Evolutionary conservation across 2,113 vertebrate genomes (phyloP).

Genomic region (Copsychus sechellarum): DNA sequence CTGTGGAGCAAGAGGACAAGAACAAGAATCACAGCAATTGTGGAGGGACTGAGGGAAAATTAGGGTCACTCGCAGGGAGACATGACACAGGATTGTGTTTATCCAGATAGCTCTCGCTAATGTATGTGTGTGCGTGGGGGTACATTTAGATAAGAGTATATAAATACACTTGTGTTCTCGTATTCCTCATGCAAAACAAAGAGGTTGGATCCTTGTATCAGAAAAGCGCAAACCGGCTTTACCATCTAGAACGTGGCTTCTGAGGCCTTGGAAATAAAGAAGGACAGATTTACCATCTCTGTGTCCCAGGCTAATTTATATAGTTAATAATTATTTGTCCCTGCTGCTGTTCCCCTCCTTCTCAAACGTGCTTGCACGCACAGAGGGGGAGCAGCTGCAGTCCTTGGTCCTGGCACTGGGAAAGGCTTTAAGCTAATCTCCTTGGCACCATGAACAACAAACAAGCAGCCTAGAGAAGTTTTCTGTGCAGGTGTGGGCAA

Average conservation of each 20-base stretch:
- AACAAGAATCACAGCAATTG: constrained; percentile 44
- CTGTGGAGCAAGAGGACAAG: constrained; percentile 21
- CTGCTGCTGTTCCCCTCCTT: background rate
- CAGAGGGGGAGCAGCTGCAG: background rate
- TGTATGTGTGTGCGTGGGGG: background rate
- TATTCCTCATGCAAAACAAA: constrained; percentile 25
- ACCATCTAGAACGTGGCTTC: background rate
- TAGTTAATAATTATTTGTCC: constrained; percentile 24
- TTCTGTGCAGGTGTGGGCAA: background rate
- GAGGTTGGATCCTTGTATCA: background rate
- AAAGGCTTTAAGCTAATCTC: background rate
- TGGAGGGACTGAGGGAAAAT: constrained; percentile 22
- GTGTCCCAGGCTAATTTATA: background rate
- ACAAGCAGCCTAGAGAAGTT: background rate
- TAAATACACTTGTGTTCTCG: background rate
- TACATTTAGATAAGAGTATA: constrained; percentile 50
- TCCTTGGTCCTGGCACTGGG: background rate
- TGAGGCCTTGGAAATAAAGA: background rate
- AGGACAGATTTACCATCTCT: background rate
- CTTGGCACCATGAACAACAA: background rate
- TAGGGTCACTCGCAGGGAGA: constrained; percentile 37
- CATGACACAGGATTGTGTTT: constrained; percentile 57
- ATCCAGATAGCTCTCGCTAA: background rate
- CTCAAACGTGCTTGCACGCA: background rate
- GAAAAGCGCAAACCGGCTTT: background rate